Evolutionary conservation across 2,888 invertebrate species (phyloP), one percentile per base, ranked within the genome.

Genomic region (Ormyrus nitidulus): DNA sequence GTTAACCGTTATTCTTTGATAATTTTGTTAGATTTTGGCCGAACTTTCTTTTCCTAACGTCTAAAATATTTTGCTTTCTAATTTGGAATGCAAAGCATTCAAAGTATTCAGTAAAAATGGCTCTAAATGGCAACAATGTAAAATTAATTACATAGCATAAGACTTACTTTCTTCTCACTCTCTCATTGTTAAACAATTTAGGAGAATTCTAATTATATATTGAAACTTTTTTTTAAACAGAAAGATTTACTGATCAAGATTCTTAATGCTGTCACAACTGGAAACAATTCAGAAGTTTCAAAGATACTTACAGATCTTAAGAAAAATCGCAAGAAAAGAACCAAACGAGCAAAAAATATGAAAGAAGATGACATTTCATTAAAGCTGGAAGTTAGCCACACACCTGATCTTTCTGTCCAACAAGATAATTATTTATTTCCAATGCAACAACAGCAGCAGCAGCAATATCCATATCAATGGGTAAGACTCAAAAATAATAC

Each of bases 181-280:
- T 34, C 4, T 4, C 34, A 34, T 34, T 34, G 34, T 34, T 34
- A 34, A 34, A 34, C 34, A 34, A 34, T 34, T 34, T 34, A 34
- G 34, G 34, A 34, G 34, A 34, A 34, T 34, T 34, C 34, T 34
- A 34, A 34, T 34, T 34, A 34, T 34, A 34, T 34, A 34, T 34
- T 34, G 4, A 34, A 34, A 34, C 2, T 34, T 34, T 34, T 34
- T 34, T 34, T 76, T 80, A 71, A 34, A 34, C 84, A 90, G 89
- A 90, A 90, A 82, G 84, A 87, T 69, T 81, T 87, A 51, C 83
- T 90, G 62, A 82, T 89, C 48, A 87, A 86, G 80, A 85, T 89
- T 62, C 82, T 90, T 19, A 85, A 86, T 80, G 88, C 89, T n/a
- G 85, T 86, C 5, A 86, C 84, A 65, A 48, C 64, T 49, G 87